Evolutionary conservation across 2,113 vertebrate genomes (phyloP), one percentile per base, ranked within the genome.

Genomic region (Polypterus bichir): DNA sequence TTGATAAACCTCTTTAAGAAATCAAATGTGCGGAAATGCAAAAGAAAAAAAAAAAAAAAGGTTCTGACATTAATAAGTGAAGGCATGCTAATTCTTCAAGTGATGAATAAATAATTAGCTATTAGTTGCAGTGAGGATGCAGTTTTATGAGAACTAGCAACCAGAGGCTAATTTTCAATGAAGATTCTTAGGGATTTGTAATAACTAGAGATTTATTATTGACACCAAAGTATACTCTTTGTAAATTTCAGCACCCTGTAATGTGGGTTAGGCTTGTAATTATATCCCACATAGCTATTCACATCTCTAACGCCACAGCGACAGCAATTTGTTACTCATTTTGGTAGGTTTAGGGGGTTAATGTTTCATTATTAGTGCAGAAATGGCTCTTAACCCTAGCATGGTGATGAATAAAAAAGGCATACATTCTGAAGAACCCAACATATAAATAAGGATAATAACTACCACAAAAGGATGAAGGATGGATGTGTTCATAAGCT

Each of bases 61-160:
- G 27, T 27, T 27, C 27, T 27, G 27, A 27, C 27, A 27, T 27
- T 27, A 27, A 27, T 27, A 27, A 27, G 65, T 62, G 66, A 59
- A 74, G 74, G 64, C 59, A 65, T 60, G 60, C 66, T 71, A 70
- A 76, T 73, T 70, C 67, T 75, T 62, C 54, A 54, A 73, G 66
- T 72, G 71, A 81, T 76, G 69, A 78, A 74, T 70, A 72, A 78
- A 77, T 73, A 74, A 73, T 67, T 68, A 61, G 70, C 71, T 68
- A 78, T 79, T 79, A 70, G 66, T 46, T 53, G 54, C 55, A 70
- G 71, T 71, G 73, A 74, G 61, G 71, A 62, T 52, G 65, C 45
- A 44, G 47, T 49, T 54, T 68, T 64, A 65, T 59, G 60, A 62
- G 58, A 60, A 64, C 65, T 59, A 71, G 62, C 69, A 64, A 68